Conservation (phyloP, 2,113 vertebrate genomes). For the Poicephalus meyeri region DNA sequence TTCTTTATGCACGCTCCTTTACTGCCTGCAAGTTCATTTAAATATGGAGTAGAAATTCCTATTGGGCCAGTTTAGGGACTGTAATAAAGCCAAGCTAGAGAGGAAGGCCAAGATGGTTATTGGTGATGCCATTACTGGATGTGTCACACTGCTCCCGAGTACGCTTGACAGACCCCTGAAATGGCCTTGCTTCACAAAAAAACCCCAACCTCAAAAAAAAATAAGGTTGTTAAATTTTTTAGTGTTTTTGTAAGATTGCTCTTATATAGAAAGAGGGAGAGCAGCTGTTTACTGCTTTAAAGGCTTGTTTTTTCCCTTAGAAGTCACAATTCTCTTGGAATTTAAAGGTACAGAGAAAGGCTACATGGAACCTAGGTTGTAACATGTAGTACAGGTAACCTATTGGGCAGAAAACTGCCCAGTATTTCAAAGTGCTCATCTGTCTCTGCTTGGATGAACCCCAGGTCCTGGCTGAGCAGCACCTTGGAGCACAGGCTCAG, state of each 20-base stretch:
- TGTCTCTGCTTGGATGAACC: neutral
- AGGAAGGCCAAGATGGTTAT: neutral
- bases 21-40: neutral
- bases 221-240: slow-evolving; percentile 30
- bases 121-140: neutral
- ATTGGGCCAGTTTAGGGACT: neutral
- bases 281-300: slow-evolving; percentile 59
- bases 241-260: slow-evolving; percentile 36
- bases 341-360: slow-evolving; percentile 23
- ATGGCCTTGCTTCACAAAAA: neutral
- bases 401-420: neutral
- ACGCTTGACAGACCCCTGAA: neutral
- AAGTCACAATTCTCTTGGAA: neutral
- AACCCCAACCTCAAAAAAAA: neutral
- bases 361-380: neutral
- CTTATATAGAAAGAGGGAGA: slow-evolving; percentile 21
- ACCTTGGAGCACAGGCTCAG: neutral
- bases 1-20: neutral
- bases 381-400: neutral
- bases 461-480: neutral
- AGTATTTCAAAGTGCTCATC: accelerated
- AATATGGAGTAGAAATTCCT: neutral
- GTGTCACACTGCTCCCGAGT: neutral
- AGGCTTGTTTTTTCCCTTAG: neutral
- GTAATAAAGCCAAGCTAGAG: neutral